Percentiles rank a stretch among this genome's conserved stretches.
Evolutionary conservation across 2,113 vertebrate genomes (phyloP).

Genomic region (Chaenocephalus aceratus): DNA sequence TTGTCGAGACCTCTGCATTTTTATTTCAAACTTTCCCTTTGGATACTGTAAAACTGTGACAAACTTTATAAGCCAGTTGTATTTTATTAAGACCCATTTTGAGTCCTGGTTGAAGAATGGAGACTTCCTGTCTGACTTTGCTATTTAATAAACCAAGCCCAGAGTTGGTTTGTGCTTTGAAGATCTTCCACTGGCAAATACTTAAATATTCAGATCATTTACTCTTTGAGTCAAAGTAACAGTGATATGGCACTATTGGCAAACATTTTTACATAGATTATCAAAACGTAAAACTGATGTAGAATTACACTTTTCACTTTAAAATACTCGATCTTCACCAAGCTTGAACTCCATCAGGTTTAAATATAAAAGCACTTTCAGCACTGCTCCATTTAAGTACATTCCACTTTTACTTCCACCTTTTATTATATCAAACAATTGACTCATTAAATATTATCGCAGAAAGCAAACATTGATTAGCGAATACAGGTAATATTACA

Average conservation of each 20-base stretch:
- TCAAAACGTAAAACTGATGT: no score
- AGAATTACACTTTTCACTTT: no score
- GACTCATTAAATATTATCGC: no score
- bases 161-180: constrained; percentile 63
- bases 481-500: no score
- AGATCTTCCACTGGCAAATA: constrained; percentile 21
- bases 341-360: no score
- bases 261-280: no score
- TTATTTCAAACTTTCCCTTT: constrained; percentile 91
- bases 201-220: not conserved
- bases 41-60: constrained; percentile 97
- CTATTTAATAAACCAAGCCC: constrained; percentile 96
- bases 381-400: no score
- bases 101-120: constrained; percentile 89
- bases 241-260: no score
- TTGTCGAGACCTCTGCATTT: constrained; percentile 87
- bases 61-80: constrained; percentile 96
- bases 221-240: not conserved
- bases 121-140: constrained; percentile 89
- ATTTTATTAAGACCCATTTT: constrained; percentile 95
- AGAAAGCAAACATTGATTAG: not conserved
- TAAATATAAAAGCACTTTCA: no score
- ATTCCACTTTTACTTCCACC: no score
- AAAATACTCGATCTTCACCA: no score
- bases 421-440: no score